Evolutionary conservation across 2,113 vertebrate species (phyloP), one percentile per base, ranked within the genome.

Genomic region (Mus spicilegus): DNA sequence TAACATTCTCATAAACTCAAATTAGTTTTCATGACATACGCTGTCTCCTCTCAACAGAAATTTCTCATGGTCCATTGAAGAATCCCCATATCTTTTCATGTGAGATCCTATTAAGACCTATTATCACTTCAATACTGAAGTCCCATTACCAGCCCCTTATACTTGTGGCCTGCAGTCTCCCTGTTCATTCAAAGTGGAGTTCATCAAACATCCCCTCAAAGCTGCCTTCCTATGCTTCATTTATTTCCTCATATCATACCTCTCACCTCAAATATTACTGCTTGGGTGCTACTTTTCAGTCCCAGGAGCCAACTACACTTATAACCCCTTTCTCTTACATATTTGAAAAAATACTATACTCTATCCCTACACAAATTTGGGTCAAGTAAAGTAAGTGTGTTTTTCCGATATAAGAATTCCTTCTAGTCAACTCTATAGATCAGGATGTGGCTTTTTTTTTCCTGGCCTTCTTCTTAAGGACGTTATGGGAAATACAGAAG

Each of bases 401-500:
- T 92, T 90, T 96, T 90, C 46, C 28, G 58, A 72, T 94, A 87
- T 30, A 78, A 51, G 75, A 88, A 7, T 95, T 95, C 80, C 75
- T 95, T 96, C 61, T 95, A 77, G 63, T 91, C 65, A 90, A 61
- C 10, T 90, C 65, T 91, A 4, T 81, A 67, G 24, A 86, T 76
- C 7, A 92, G 9, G 54, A 16, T 87, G 95, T 89, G 20, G 56
- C 87, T 58, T 95, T 93, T 86, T 65, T 93, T 86, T 65, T 65
- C 11, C 30, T 91, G 24, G 24, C 61, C n/a, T 78, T 61, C 69
- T 95, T 91, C 73, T 93, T 95, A 95, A 30, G 81, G 12, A 92
- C 72, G 87, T 73, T 95, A 51, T 87, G 30, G 67, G 80, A 96
- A 96, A 95, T 92, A 30, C 36, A 92, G 75, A 93, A 93, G 76